Base-by-base conservation (phyloP, 2,113 vertebrate genomes). In the Nerophis lumbriciformis region DNA sequence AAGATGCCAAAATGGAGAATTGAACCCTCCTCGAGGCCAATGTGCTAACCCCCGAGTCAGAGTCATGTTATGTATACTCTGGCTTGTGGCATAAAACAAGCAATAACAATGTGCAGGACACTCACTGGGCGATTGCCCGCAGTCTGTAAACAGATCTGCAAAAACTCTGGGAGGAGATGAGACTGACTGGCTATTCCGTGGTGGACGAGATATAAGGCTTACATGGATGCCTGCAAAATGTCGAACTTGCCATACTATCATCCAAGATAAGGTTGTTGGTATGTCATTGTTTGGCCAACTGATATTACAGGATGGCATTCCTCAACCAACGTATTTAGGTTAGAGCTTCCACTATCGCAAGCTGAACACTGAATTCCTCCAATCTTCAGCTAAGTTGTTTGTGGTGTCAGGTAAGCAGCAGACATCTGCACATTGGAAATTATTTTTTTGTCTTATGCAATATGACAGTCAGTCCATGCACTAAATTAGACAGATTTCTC, bases 121-220 rank as follows among this genome's bases (percentile, higher is more conserved):
- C 80, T 86, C 77, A 76, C 71, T 65, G 68, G 64, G 60, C 75
- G 78, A 80, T 85, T 75, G 80, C 67, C 77, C 51, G 54, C 69
- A 52, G 72, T 83, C 74, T 87, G 81, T 90, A 89, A 90, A 90
- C 87, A 90, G 60, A 75, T 75, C 67, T 67, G 75, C 72, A 79
- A 71, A 81, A 83, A 80, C 75, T 88, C 85, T 76, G 76, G 60
- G 67, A 53, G 71, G 85, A 85, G 75, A 72, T 68, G 66, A 82
- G 77, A 80, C 68, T 65, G 42, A 58, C 61, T 59, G 54, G 65
- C 69, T 79, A 50, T 67, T 65, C 73, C 63, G 37, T 68, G 75
- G 63, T 36, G 56, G 19, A 71, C 45, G 54, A 77, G 77, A 85
- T 82, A 82, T 51, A 70, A 69, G 74, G 65, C 73, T 79, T 75